Percentiles rank a stretch among this genome's conserved stretches.
phyloP scores from a whole-genome alignment of 2,113 vertebrate genomes.

The Ceuthmochares aereus region DNA sequence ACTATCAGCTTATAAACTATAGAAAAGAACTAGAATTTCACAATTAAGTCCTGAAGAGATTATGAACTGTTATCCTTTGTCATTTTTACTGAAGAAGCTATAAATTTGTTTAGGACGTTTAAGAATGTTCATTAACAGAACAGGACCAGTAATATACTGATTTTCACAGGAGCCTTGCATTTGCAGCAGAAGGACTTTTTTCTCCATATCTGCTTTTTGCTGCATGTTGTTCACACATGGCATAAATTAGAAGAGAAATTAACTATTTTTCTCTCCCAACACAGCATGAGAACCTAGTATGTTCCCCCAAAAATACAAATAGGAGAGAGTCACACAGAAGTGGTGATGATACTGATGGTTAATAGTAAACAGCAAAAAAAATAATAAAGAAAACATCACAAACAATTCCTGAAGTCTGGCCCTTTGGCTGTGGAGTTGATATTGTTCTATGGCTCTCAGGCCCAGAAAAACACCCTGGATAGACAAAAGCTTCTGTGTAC shows the following conservation, averaged over 20 bases:
- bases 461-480: background rate
- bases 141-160: background rate
- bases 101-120: background rate
- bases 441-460: background rate
- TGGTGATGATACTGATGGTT: fast-evolving
- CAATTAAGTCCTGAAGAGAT: background rate
- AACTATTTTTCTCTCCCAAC: background rate
- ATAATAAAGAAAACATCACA: background rate
- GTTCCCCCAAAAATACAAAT: background rate
- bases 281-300: background rate
- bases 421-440: background rate
- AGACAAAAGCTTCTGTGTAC: background rate
- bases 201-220: background rate
- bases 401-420: background rate
- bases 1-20: background rate
- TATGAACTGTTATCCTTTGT: background rate
- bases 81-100: background rate
- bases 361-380: background rate
- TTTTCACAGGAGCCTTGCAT: background rate
- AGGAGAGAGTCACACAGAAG: background rate
- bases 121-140: background rate
- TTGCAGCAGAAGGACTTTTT: background rate
- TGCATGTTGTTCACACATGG: background rate
- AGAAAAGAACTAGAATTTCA: background rate
- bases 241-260: background rate